Evolutionary conservation across 2,888 invertebrate genomes (phyloP).

Genomic region (Campoplex nolae): DNA sequence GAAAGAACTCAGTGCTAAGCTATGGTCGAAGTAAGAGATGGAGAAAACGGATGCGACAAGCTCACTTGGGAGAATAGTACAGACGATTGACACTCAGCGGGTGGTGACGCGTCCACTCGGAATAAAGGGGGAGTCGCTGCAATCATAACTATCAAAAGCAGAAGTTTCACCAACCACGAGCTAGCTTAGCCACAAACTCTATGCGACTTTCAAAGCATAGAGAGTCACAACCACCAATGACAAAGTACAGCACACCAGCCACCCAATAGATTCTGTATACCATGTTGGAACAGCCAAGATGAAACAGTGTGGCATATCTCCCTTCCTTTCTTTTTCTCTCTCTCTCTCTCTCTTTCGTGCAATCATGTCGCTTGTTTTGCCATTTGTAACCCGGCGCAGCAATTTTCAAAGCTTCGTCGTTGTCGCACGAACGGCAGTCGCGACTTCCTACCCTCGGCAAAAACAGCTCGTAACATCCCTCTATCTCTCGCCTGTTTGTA

Average conservation of each 20-base stretch:
- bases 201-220: conserved; percentile 44
- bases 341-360: conserved; percentile 59
- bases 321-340: not conserved
- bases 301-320: not conserved
- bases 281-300: conserved; percentile 24
- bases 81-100: conserved; percentile 75
- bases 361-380: conserved; percentile 79
- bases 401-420: conserved; percentile 73
- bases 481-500: conserved; percentile 34
- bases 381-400: conserved; percentile 76
- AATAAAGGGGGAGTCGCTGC: conserved; percentile 72
- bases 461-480: conserved; percentile 68
- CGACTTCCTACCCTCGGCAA: conserved; percentile 66
- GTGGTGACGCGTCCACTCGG: conserved; percentile 72
- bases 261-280: conserved; percentile 26
- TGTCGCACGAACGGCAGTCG: conserved; percentile 33
- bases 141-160: conserved; percentile 81
- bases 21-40: conserved; percentile 21
- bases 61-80: conserved; percentile 42
- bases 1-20: conserved; percentile 32
- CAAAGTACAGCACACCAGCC: conserved; percentile 17
- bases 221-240: conserved; percentile 23
- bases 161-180: conserved; percentile 73
- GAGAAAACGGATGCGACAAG: conserved; percentile 53
- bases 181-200: conserved; percentile 63